Conservation (phyloP, 2,113 vertebrate genomes). For the Grallaria varia region DNA sequence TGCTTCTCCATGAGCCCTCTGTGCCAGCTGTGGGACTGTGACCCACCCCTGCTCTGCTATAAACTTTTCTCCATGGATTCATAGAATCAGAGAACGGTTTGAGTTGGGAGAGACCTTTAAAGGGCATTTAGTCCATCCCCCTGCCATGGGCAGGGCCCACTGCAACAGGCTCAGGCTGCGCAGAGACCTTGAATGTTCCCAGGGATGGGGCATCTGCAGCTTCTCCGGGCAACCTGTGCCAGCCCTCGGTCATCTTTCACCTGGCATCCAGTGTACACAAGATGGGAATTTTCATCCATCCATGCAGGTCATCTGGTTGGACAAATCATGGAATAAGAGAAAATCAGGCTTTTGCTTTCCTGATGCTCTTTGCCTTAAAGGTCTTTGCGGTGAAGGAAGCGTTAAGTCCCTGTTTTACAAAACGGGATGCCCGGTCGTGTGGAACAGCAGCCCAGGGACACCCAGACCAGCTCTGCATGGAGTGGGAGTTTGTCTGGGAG, state of each 20-base stretch:
- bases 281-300: background rate
- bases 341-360: background rate
- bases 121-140: background rate
- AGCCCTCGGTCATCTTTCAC: background rate
- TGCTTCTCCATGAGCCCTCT: background rate
- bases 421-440: background rate
- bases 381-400: background rate
- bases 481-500: background rate
- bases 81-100: background rate
- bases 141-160: background rate
- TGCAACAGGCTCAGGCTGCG: background rate
- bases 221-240: background rate
- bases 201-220: background rate
- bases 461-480: background rate
- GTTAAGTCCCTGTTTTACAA: background rate
- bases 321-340: background rate
- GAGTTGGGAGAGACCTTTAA: background rate
- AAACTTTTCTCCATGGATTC: background rate
- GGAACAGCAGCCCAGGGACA: background rate
- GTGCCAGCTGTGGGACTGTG: background rate
- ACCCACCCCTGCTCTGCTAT: background rate
- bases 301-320: background rate
- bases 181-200: background rate
- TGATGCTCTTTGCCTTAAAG: background rate
- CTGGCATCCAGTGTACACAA: background rate